Conservation (phyloP, 2,888 invertebrate genomes). For the Hetaerina titia region DNA sequence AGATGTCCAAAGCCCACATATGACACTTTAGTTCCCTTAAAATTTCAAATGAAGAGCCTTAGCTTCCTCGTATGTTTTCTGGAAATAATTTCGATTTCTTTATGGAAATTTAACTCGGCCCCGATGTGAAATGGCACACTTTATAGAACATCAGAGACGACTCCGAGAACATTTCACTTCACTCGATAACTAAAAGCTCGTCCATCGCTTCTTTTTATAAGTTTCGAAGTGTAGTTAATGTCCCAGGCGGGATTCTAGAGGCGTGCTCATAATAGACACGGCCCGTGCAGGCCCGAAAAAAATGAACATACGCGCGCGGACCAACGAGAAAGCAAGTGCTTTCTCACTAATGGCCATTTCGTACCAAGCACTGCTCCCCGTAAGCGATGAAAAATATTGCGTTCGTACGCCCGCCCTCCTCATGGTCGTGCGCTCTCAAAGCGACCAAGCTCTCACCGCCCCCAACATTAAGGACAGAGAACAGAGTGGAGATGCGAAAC, state of each 20-base stretch:
- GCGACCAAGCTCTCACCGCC: neutral
- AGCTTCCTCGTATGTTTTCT: too few relatives aligned
- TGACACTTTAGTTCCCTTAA: too few relatives aligned
- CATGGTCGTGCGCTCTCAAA: neutral
- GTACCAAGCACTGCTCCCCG: neutral
- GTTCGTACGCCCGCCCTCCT: neutral
- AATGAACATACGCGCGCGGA: neutral
- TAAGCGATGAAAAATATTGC: neutral
- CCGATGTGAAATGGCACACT: neutral
- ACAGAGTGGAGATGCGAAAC: neutral
- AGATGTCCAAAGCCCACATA: too few relatives aligned
- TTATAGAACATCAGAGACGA: too few relatives aligned
- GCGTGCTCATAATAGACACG: neutral
- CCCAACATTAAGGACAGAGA: neutral
- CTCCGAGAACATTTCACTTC: neutral
- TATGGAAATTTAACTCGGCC: neutral
- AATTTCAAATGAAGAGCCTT: too few relatives aligned
- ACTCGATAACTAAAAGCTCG: neutral
- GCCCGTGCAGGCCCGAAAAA: neutral
- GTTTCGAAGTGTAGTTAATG: neutral
- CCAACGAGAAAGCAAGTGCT: constrained; percentile 10
- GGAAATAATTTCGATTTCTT: too few relatives aligned
- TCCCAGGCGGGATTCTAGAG: neutral
- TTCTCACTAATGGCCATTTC: constrained; percentile 18
- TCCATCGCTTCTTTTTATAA: neutral